phyloP scores from a whole-genome alignment of 2,113 vertebrate genomes.

The Tachysurus vachellii region DNA sequence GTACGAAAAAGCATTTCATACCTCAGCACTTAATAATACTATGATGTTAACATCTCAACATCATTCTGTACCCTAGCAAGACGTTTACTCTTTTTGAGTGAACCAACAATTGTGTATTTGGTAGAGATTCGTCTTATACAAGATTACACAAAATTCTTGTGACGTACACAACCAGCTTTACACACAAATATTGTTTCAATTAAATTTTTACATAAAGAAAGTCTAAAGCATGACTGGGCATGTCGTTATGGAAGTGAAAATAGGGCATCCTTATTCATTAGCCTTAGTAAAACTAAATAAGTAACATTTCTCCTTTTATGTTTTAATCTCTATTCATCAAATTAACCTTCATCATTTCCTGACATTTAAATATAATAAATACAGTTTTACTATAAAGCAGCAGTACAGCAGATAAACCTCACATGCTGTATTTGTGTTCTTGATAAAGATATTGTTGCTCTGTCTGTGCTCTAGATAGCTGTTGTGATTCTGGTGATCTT shows the following conservation, averaged over 20 bases:
- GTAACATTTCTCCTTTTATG: background rate
- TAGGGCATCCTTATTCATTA: too few relatives aligned
- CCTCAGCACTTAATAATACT: too few relatives aligned
- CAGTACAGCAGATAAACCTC: background rate
- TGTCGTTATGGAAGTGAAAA: too few relatives aligned
- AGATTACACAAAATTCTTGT: too few relatives aligned
- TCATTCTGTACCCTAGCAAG: background rate
- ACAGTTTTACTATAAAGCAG: background rate
- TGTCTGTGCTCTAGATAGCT: slow-evolving; percentile 72
- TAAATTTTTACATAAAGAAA: background rate
- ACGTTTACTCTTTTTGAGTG: background rate
- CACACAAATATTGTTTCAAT: too few relatives aligned
- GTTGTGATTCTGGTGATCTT: slow-evolving; percentile 88
- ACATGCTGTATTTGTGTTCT: background rate
- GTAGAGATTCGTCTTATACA: too few relatives aligned
- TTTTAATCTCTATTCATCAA: background rate
- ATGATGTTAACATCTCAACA: background rate
- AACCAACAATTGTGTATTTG: background rate
- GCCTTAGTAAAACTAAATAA: background rate
- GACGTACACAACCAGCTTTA: too few relatives aligned
- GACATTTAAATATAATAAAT: background rate
- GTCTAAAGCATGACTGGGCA: too few relatives aligned
- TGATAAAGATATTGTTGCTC: slow-evolving; percentile 11
- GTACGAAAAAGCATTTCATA: background rate
- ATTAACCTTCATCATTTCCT: background rate